Conservation (phyloP, 2,797 vertebrate species). For the Phyllotis vaccarum region DNA sequence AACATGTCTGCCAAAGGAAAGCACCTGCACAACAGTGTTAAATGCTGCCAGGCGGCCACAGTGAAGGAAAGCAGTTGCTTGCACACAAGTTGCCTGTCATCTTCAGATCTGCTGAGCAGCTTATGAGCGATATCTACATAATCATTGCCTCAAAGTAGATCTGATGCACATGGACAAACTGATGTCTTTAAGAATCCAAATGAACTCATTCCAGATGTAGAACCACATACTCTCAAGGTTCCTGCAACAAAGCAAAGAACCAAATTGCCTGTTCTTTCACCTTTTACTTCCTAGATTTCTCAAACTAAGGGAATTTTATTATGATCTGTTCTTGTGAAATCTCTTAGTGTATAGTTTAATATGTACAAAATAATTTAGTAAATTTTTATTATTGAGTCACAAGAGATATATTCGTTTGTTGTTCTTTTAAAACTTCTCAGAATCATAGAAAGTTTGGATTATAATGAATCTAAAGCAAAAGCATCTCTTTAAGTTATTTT, state of each 20-base stretch:
- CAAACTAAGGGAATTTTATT: constrained; percentile 12
- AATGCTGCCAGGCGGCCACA: constrained; percentile 74
- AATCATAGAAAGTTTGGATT: neutral
- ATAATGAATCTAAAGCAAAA: neutral
- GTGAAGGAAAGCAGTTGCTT: constrained; percentile 62
- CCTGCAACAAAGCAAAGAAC: neutral
- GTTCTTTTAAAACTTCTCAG: neutral
- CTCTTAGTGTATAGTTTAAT: neutral
- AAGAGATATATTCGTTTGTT: neutral
- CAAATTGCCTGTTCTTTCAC: neutral
- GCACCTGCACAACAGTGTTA: constrained; percentile 83
- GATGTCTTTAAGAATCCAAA: constrained; percentile 16
- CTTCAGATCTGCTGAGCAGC: constrained; percentile 18
- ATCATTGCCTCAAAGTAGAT: neutral
- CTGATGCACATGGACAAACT: neutral
- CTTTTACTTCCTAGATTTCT: constrained; percentile 26
- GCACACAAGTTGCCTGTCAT: constrained; percentile 78
- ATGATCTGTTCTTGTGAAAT: neutral
- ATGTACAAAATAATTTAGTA: neutral
- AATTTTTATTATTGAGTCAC: neutral
- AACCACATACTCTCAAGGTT: constrained; percentile 41
- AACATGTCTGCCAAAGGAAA: constrained; percentile 84
- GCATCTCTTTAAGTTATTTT: neutral
- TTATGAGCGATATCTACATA: constrained; percentile 57
- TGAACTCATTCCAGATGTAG: neutral